Conservation (phyloP, 2,113 vertebrate genomes). For the Epinephelus cyanopodus region DNA sequence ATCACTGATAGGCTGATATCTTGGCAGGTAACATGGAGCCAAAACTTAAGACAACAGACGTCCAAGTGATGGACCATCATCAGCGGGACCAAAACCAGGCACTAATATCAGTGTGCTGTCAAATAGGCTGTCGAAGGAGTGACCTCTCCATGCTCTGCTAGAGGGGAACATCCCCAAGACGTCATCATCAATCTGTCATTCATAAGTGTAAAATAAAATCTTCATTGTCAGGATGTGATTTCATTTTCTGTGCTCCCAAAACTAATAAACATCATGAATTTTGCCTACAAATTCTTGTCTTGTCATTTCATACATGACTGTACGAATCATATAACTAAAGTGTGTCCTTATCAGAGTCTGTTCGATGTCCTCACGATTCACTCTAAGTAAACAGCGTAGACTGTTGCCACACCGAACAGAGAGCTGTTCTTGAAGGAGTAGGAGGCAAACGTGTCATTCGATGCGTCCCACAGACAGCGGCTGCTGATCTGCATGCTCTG, state of each 20-base stretch:
- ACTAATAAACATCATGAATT: constrained; percentile 36
- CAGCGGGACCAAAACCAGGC: constrained; percentile 64
- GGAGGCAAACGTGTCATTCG: constrained; percentile 85
- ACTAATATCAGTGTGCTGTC: constrained; percentile 75
- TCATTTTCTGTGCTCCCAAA: constrained; percentile 17
- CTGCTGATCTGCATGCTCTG: constrained; percentile 90
- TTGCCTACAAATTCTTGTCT: constrained; percentile 23
- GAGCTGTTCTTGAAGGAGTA: constrained; percentile 89
- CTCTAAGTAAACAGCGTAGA: constrained; percentile 91
- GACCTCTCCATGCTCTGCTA: constrained; percentile 82
- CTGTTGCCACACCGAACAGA: constrained; percentile 88
- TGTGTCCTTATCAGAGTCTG: no score
- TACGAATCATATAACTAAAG: neutral
- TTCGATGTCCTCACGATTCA: constrained; percentile 62
- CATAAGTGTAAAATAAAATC: constrained; percentile 26
- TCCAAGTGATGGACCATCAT: constrained; percentile 12
- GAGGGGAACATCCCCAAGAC: constrained; percentile 8
- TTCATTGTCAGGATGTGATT: constrained; percentile 5
- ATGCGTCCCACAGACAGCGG: constrained; percentile 91
- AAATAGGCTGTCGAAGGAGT: constrained; percentile 77
- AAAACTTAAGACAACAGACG: constrained; percentile 28
- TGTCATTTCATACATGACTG: constrained; percentile 9
- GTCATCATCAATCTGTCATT: constrained; percentile 9
- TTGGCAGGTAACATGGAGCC: constrained; percentile 47
- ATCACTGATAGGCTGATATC: neutral